A percentile compares a stretch with the other conserved stretches of the same genome.
phyloP scores from a whole-genome alignment of 2,797 vertebrate genomes.

The Lithobates sylvaticus region DNA sequence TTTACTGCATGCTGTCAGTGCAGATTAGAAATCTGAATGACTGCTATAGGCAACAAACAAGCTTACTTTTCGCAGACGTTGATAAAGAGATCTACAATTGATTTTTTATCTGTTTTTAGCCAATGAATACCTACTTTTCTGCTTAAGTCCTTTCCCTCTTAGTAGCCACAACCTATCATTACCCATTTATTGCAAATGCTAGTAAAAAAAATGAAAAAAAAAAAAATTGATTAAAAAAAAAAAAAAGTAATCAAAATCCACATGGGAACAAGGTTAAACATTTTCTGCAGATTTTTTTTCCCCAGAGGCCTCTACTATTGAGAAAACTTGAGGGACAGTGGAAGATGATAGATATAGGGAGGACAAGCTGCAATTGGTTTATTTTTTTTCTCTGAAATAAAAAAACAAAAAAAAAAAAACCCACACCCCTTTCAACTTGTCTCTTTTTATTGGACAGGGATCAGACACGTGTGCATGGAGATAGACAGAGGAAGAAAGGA shows the following conservation, averaged over 20 bases:
- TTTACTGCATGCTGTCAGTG: too few species aligned
- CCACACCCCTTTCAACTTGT: constrained; percentile 84
- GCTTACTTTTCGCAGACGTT: background rate
- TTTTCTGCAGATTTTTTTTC: constrained; percentile 74
- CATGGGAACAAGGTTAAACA: constrained; percentile 80
- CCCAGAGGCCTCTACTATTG: constrained; percentile 18
- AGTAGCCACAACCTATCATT: constrained; percentile 39
- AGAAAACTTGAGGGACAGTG: constrained; percentile 30
- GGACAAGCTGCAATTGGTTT: constrained; percentile 43
- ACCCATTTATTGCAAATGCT: constrained; percentile 77
- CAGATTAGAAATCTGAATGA: too few species aligned
- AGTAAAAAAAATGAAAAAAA: constrained; percentile 75
- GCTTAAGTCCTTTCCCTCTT: constrained; percentile 52
- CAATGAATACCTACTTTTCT: constrained; percentile 12
- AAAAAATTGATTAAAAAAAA: background rate
- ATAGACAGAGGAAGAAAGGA: constrained; percentile 86
- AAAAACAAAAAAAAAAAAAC: constrained; percentile 61
- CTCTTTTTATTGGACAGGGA: constrained; percentile 93
- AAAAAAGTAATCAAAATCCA: constrained; percentile 67
- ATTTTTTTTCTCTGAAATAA: background rate
- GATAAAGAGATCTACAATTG: background rate
- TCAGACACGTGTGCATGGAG: constrained; percentile 88
- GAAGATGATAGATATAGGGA: constrained; percentile 23
- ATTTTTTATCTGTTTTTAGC: too few species aligned
- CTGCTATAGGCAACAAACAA: background rate